Percentiles rank a stretch among this genome's conserved stretches.
These are phyloP conservation scores for Sander lucioperca DNA, from an alignment of 2,113 vertebrate genomes.

Conservation along the genomic window DNA sequence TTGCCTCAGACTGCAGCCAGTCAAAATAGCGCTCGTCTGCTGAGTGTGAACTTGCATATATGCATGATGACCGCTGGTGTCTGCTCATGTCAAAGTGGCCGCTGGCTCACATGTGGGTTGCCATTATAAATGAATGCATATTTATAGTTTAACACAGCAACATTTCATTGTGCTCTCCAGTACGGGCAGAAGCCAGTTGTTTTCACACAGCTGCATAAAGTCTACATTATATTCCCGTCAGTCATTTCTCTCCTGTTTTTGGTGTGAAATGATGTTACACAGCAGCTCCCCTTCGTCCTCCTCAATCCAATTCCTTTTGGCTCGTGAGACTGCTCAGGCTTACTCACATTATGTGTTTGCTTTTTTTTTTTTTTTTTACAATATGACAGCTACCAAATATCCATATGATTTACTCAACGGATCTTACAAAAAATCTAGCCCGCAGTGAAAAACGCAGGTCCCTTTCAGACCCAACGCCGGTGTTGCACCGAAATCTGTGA, in stretches of 20 bases:
- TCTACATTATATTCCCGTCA: slow-evolving; percentile 53
- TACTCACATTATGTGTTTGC: slow-evolving; percentile 1
- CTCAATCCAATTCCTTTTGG: slow-evolving; percentile 7
- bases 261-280: slow-evolving; percentile 42
- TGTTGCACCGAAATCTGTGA: no score
- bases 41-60: slow-evolving; percentile 46
- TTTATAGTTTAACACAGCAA: slow-evolving; percentile 32
- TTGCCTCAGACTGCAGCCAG: slow-evolving; percentile 34
- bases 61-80: slow-evolving; percentile 28
- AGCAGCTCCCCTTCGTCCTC: slow-evolving; percentile 2
- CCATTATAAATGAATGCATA: slow-evolving; percentile 33
- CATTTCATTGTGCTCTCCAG: slow-evolving; percentile 11
- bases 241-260: slow-evolving; percentile 50
- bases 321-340: slow-evolving; percentile 24
- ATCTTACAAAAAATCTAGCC: slow-evolving; percentile 8
- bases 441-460: slow-evolving; percentile 11
- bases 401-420: slow-evolving; percentile 25
- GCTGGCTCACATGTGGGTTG: not conserved
- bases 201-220: slow-evolving; percentile 54
- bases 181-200: slow-evolving; percentile 2
- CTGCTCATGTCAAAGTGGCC: slow-evolving; percentile 36
- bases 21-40: slow-evolving; percentile 34
- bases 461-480: slow-evolving; percentile 27
- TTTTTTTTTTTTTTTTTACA: not conserved
- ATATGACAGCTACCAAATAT: slow-evolving; percentile 48